Conservation (phyloP, 2,797 vertebrate species). For the Aldrovandia affinis region DNA sequence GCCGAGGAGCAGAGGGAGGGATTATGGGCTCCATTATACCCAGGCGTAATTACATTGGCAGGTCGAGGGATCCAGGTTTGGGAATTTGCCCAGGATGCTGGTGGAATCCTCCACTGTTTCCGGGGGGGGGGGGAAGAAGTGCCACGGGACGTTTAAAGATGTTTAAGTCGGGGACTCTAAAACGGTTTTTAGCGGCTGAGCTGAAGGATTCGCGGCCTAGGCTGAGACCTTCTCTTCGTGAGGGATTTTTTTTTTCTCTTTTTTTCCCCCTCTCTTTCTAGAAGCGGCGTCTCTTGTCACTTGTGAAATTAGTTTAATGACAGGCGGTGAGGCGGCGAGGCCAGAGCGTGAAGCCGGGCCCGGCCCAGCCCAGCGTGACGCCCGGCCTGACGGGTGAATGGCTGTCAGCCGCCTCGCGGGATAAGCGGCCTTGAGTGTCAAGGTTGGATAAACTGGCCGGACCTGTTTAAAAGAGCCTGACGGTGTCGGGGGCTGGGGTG, state of each 20-base stretch:
- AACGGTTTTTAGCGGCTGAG: background rate
- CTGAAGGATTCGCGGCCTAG: background rate
- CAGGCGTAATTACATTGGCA: too few species aligned
- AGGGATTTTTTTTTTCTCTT: background rate
- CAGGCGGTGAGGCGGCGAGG: constrained; percentile 23
- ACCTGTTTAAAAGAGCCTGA: constrained; percentile 39
- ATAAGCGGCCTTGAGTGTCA: constrained; percentile 48
- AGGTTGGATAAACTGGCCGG: constrained; percentile 53
- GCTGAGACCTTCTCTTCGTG: background rate
- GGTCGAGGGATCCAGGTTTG: too few species aligned
- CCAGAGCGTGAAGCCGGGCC: constrained; percentile 3
- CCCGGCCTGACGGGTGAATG: constrained; percentile 21
- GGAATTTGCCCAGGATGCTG: too few species aligned
- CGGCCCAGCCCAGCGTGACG: constrained; percentile 30
- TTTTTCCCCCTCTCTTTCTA: background rate
- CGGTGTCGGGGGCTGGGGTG: background rate
- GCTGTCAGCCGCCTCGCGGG: constrained; percentile 33
- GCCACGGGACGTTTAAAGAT: background rate
- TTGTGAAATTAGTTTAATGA: constrained; percentile 48
- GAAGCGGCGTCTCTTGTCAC: constrained; percentile 39
- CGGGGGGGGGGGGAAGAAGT: too few species aligned
- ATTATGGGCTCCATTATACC: too few species aligned
- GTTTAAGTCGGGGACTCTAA: background rate
- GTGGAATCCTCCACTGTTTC: too few species aligned
- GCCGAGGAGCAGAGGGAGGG: too few species aligned